Conservation (phyloP, 2,797 vertebrate genomes). For the Gorsachius magnificus region DNA sequence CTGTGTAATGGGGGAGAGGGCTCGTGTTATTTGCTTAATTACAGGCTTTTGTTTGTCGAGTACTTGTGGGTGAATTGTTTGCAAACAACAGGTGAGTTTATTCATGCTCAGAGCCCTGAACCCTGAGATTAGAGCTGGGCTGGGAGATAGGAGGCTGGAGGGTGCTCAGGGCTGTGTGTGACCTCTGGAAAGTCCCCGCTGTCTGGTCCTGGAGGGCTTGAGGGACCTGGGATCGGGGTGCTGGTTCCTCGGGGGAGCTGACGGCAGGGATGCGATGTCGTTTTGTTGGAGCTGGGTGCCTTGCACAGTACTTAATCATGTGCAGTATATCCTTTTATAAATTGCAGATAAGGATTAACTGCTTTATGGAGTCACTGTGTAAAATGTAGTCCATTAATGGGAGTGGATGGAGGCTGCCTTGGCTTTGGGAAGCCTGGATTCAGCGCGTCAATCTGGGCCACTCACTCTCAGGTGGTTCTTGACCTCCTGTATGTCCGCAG, state of each 20-base stretch:
- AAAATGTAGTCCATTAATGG: neutral
- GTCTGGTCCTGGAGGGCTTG: neutral
- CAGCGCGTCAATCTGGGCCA: neutral
- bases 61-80: slow-evolving; percentile 36
- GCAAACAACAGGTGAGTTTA: slow-evolving; percentile 61
- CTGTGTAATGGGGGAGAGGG: neutral
- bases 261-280: fast-evolving
- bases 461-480: neutral
- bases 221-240: fast-evolving
- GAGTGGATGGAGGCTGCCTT: neutral
- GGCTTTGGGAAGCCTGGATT: neutral
- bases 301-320: neutral
- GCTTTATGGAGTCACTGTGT: neutral
- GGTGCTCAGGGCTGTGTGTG: neutral
- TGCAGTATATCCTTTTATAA: neutral
- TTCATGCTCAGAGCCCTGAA: neutral
- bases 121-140: slow-evolving; percentile 8
- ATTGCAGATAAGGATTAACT: slow-evolving; percentile 35
- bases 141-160: neutral
- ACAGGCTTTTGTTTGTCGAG: slow-evolving; percentile 39
- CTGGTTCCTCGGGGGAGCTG: neutral
- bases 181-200: neutral
- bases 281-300: neutral
- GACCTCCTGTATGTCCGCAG: neutral
- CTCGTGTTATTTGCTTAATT: slow-evolving; percentile 25